Evolutionary conservation across 2,113 vertebrate species (phyloP).

Genomic region (Gavia stellata): DNA sequence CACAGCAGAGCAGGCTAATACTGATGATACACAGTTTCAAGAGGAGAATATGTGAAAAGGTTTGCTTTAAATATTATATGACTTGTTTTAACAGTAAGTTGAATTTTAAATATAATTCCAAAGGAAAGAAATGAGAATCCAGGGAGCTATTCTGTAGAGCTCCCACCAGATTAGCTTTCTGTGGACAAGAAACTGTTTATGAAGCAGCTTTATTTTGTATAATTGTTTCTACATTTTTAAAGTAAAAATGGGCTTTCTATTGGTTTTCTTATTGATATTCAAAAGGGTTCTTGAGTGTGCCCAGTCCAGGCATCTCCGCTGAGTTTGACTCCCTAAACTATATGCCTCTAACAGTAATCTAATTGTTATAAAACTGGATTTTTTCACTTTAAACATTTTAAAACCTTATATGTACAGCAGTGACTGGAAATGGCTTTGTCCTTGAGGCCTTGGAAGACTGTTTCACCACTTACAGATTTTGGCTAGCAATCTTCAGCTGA

Average conservation of each 20-base stretch:
- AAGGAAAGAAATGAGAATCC: neutral
- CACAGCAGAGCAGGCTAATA: neutral
- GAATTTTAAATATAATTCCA: neutral
- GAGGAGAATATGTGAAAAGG: neutral
- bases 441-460: neutral
- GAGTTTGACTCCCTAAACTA: neutral
- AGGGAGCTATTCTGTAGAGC: neutral
- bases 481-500: neutral
- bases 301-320: neutral
- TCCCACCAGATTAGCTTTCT: neutral
- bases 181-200: neutral
- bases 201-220: neutral
- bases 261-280: neutral
- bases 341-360: neutral
- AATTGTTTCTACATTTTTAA: neutral
- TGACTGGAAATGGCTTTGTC: neutral
- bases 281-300: neutral
- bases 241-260: neutral
- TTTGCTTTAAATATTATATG: neutral
- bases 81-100: neutral
- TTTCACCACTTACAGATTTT: neutral
- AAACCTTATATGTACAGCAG: neutral
- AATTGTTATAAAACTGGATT: neutral
- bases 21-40: neutral
- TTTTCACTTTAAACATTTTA: neutral